A percentile compares a stretch with the other conserved stretches of the same genome.
Conservation (phyloP, 2,888 invertebrate species). For the Platerodrilus igneus region DNA sequence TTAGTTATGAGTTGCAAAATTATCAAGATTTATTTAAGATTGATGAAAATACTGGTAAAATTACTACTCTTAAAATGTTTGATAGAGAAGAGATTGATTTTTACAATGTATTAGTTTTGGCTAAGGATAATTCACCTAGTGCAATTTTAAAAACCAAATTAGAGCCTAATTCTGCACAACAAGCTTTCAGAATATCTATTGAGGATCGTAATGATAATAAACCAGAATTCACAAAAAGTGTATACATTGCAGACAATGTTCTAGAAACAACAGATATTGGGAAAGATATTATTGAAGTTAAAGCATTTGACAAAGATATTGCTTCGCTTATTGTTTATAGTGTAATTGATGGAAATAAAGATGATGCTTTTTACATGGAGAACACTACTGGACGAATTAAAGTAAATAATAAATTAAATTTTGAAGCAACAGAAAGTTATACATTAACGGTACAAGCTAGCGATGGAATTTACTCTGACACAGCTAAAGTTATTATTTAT, state of each 20-base stretch:
- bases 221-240: conserved; percentile 76
- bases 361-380: conserved; percentile 82
- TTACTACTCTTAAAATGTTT: conserved; percentile 75
- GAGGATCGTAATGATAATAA: conserved; percentile 95
- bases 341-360: conserved; percentile 80
- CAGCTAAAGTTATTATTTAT: conserved; percentile 76
- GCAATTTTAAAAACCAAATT: conserved; percentile 58
- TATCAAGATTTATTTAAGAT: conserved; percentile 75
- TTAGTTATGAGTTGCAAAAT: conserved; percentile 70
- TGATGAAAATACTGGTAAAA: conserved; percentile 80
- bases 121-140: conserved; percentile 85
- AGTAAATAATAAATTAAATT: conserved; percentile 74
- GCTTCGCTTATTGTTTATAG: conserved; percentile 83
- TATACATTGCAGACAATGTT: conserved; percentile 69
- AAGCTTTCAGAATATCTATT: conserved; percentile 84
- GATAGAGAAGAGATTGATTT: conserved; percentile 81
- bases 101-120: conserved; percentile 87
- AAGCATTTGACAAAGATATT: conserved; percentile 83
- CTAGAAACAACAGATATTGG: conserved; percentile 81
- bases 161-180: conserved; percentile 70
- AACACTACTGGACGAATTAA: conserved; percentile 79
- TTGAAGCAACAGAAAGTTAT: conserved; percentile 80
- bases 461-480: conserved; percentile 79
- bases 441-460: conserved; percentile 77
- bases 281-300: conserved; percentile 79